Base-by-base conservation (phyloP, 2,888 invertebrate species). In the Endotricha flammealis region DNA sequence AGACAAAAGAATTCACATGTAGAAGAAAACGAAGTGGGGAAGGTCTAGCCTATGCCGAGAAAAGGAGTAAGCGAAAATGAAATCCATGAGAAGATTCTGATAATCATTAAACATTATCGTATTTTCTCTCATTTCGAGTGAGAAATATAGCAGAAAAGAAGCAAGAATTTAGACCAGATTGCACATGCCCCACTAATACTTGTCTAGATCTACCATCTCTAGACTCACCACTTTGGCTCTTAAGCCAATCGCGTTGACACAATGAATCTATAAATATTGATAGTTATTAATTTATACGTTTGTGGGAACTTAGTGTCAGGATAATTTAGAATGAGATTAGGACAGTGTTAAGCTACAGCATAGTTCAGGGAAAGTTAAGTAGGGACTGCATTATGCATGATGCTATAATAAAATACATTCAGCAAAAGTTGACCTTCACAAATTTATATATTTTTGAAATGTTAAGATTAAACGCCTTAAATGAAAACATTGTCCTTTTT, bases 171-270 rank as follows among this genome's bases (percentile, higher is more conserved):
- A 65, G 63, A 51, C 51, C 49, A 64, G 53, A 58, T 64, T 58
- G 56, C 52, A 65, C 78, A 82, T 81, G 81, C 81, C 70, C 51
- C 48, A 63, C 80, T 80, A 80, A 76, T 70, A 76, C 69, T 53
- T 57, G 75, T 76, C 78, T 82, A 82, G 79, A 71, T 62, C 83
- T 85, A 85, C 71, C 65, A 44, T 57, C 62, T 75, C 82, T 85
- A 85, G 81, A 86, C 86, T 86, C 79, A 86, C 86, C 86, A 65
- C 79, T 83, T 75, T 80, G 85, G 72, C 81, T 67, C 73, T 85
- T 82, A 63, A 85, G 85, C 86, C 85, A 86, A 72, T 83, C 83
- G 70, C 85, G 86, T 64, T 85, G 86, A 67, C 74, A 76, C 80
- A 86, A 83, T 80, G 83, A 82, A 86, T 86, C 86, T 86, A 83